These are phyloP conservation scores for Lamprologus tigripictilis DNA, from an alignment of 2,113 vertebrate species.

Conservation along the genomic window DNA sequence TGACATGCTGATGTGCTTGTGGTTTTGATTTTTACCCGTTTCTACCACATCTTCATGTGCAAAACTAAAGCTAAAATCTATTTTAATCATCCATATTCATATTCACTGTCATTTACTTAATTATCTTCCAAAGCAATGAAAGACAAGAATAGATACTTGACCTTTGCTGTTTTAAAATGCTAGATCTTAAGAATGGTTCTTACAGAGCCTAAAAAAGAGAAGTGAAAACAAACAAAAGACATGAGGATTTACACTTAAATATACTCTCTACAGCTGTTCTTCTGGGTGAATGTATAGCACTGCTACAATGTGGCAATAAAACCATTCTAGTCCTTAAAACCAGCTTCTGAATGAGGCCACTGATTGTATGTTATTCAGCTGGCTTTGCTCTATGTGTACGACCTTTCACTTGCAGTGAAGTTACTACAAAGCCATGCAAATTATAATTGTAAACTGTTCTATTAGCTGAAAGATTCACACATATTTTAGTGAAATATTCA, in stretches of 20 bases:
- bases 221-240: not conserved
- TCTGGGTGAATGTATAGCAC: slow-evolving; percentile 45
- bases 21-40: not conserved
- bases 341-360: slow-evolving; percentile 6
- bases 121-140: not conserved
- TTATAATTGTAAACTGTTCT: not conserved
- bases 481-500: not conserved
- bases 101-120: not conserved
- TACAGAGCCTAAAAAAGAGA: not conserved
- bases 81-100: not conserved
- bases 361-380: not conserved
- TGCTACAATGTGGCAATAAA: not conserved
- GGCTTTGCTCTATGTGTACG: not conserved
- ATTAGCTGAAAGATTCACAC: not conserved
- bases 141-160: not conserved
- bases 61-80: not conserved
- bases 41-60: not conserved
- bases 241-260: not conserved
- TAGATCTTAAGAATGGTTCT: not conserved
- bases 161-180: not conserved
- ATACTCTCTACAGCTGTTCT: not conserved
- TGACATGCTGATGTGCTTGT: not conserved
- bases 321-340: not conserved
- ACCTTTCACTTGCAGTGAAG: not conserved
- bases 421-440: not conserved